Percentiles rank a stretch among this genome's conserved stretches.
Evolutionary conservation across 2,113 vertebrate species (phyloP).

Genomic region (Balaeniceps rex): DNA sequence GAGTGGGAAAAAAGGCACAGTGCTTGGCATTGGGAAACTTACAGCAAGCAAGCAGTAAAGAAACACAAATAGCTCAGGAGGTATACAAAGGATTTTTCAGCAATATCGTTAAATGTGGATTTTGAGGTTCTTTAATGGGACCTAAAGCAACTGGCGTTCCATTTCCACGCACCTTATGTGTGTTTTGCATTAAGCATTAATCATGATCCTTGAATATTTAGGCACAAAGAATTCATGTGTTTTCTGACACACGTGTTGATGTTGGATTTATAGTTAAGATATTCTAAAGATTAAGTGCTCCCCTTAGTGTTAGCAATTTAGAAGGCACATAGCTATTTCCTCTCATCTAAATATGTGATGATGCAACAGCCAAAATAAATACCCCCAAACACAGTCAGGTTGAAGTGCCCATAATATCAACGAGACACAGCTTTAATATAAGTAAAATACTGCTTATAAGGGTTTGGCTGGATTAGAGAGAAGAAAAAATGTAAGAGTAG

Average conservation of each 20-base stretch:
- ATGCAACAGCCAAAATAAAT: conserved; percentile 67
- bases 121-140: neutral
- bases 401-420: conserved; percentile 37
- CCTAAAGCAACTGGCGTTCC: neutral
- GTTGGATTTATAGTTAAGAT: conserved; percentile 57
- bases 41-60: neutral
- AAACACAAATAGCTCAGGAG: neutral
- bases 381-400: conserved; percentile 13
- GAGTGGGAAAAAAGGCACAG: neutral
- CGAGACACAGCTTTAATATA: neutral
- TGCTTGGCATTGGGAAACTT: neutral
- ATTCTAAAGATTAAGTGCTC: conserved; percentile 63
- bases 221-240: conserved; percentile 36
- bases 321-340: conserved; percentile 65
- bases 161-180: neutral
- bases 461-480: conserved; percentile 36
- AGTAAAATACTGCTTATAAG: conserved; percentile 38
- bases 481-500: neutral
- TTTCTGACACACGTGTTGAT: conserved; percentile 46
- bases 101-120: neutral
- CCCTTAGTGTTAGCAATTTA: conserved; percentile 59
- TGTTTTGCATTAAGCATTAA: neutral
- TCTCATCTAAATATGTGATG: conserved; percentile 16
- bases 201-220: neutral
- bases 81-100: neutral